Evolutionary conservation across 2,888 invertebrate species (phyloP).

Genomic region (Watsonalla cultraria): DNA sequence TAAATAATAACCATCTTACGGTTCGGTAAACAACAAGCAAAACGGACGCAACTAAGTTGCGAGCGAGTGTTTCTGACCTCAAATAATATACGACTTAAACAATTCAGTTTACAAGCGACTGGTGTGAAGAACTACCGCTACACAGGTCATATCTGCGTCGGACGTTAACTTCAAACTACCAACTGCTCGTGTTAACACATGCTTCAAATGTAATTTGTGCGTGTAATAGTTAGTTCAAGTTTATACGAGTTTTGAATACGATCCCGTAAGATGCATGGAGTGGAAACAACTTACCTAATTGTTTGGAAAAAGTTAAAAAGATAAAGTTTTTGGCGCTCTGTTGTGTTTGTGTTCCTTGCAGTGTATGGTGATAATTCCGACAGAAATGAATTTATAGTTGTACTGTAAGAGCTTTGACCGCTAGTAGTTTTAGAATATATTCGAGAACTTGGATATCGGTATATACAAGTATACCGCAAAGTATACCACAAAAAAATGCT

Average conservation of each 20-base stretch:
- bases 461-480: too few relatives aligned
- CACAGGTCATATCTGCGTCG: conserved; percentile 58
- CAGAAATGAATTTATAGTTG: not conserved
- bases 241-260: conserved; percentile 40
- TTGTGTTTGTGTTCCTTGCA: too few relatives aligned
- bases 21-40: conserved; percentile 45
- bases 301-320: conserved; percentile 16
- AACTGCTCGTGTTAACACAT: conserved; percentile 44
- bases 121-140: conserved; percentile 42
- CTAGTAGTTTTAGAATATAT: too few relatives aligned
- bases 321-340: conserved; percentile 10
- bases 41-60: conserved; percentile 51
- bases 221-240: conserved; percentile 45
- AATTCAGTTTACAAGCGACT: conserved; percentile 54
- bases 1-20: conserved; percentile 41
- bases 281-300: conserved; percentile 18
- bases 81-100: conserved; percentile 66
- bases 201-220: conserved; percentile 50
- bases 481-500: too few relatives aligned
- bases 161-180: conserved; percentile 49
- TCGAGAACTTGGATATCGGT: too few relatives aligned
- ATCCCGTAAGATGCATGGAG: conserved; percentile 22
- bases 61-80: conserved; percentile 55
- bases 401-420: not conserved
- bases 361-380: not conserved